Evolutionary conservation across 2,888 invertebrate genomes (phyloP).

Genomic region (Pollenia angustigena): DNA sequence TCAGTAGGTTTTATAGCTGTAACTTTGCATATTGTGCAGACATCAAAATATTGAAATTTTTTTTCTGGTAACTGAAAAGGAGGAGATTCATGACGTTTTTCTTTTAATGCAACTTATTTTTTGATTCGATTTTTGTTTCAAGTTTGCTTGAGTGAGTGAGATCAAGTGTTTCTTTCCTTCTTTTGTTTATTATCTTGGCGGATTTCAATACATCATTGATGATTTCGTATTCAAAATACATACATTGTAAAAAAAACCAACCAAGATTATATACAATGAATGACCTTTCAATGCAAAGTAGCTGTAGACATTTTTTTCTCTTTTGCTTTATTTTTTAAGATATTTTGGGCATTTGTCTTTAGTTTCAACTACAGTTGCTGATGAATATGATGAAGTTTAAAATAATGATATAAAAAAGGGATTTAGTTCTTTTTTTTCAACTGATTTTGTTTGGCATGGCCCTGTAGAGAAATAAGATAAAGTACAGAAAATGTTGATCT

Average conservation of each 20-base stretch:
- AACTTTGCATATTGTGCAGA: constrained; percentile 64
- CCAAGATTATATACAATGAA: constrained; percentile 74
- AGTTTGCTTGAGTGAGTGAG: constrained; percentile 47
- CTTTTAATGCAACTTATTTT: constrained; percentile 24
- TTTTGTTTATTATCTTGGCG: constrained; percentile 69
- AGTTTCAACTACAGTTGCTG: constrained; percentile 47
- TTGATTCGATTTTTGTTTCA: constrained; percentile 6
- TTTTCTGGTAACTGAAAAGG: background rate
- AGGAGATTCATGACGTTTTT: constrained; percentile 34
- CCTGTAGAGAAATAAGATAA: constrained; percentile 59
- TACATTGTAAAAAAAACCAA: constrained; percentile 46
- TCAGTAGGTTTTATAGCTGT: constrained; percentile 19
- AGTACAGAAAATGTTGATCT: constrained; percentile 53
- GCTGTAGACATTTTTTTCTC: constrained; percentile 67
- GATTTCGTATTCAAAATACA: constrained; percentile 73
- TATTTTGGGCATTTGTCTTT: constrained; percentile 50
- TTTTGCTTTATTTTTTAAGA: constrained; percentile 25
- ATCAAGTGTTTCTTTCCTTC: constrained; percentile 63
- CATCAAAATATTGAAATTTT: constrained; percentile 40
- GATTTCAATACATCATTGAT: constrained; percentile 71
- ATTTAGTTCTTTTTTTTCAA: background rate
- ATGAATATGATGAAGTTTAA: constrained; percentile 71
- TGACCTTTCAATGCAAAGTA: constrained; percentile 83
- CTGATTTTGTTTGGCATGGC: constrained; percentile 19
- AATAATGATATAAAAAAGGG: constrained; percentile 70